A percentile compares a stretch with the other conserved stretches of the same genome.
Evolutionary conservation across 2,113 vertebrate species (phyloP).

Genomic region (Bufo gargarizans): DNA sequence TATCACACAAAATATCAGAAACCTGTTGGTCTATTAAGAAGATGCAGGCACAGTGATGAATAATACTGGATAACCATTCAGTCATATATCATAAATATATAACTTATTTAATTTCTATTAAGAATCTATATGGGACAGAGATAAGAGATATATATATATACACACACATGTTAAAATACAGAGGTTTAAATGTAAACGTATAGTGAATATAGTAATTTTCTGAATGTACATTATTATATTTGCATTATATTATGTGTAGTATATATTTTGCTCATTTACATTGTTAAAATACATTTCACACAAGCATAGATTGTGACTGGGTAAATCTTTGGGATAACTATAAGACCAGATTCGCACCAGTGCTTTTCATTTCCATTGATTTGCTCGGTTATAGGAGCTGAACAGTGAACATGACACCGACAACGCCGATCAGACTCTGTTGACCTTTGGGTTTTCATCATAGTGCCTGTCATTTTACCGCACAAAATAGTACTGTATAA

Average conservation of each 20-base stretch:
- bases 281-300: background rate
- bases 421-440: no score
- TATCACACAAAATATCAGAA: no score
- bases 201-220: background rate
- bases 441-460: no score
- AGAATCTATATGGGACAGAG: background rate
- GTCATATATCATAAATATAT: background rate
- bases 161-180: background rate
- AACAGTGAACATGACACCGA: no score
- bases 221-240: slow-evolving; percentile 4
- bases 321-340: background rate
- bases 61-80: background rate
- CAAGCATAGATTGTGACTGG: background rate
- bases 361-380: no score
- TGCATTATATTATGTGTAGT: background rate
- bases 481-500: no score
- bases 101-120: background rate
- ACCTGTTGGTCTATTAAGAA: background rate
- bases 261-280: background rate
- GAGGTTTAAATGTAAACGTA: background rate
- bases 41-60: background rate
- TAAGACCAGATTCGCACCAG: no score
- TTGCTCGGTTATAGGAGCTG: no score
- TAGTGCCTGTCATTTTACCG: no score
- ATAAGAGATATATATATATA: background rate